phyloP scores from a whole-genome alignment of 2,113 vertebrate species.

The Bambusicola thoracicus region DNA sequence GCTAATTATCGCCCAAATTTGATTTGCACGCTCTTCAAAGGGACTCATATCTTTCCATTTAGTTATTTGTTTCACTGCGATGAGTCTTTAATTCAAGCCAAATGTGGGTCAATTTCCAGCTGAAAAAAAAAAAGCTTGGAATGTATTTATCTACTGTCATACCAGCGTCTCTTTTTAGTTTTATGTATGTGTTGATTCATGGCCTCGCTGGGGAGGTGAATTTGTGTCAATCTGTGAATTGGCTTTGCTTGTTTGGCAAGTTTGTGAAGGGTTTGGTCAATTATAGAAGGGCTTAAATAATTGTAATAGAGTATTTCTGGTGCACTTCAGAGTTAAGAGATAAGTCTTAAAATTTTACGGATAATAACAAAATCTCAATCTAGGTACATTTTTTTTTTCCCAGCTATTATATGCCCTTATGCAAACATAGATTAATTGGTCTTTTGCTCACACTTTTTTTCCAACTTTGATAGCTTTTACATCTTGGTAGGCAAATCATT shows the following conservation, averaged over 20 bases:
- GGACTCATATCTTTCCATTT: conserved; percentile 65
- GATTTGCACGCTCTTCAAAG: conserved; percentile 78
- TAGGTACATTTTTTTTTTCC: not conserved
- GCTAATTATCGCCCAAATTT: conserved; percentile 73
- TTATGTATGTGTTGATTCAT: not conserved
- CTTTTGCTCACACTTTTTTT: not conserved
- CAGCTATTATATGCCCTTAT: not conserved
- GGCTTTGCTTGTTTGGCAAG: not conserved
- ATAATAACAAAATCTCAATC: not conserved
- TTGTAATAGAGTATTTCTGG: not conserved
- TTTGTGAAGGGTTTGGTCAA: not conserved
- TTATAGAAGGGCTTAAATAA: not conserved
- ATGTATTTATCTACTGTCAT: conserved; percentile 51
- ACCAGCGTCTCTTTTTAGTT: conserved; percentile 21
- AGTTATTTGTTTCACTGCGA: conserved; percentile 68
- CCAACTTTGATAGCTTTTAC: not conserved
- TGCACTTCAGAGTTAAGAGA: not conserved
- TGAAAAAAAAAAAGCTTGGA: conserved; percentile 8
- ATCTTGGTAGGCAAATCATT: not conserved
- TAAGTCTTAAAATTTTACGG: not conserved
- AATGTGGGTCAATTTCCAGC: conserved; percentile 49
- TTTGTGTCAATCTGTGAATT: not conserved
- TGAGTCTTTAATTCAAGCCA: conserved; percentile 78
- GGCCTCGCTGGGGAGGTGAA: not conserved
- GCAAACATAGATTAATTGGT: not conserved